phyloP scores from a whole-genome alignment of 2,113 vertebrate species.

The Butorides virescens region DNA sequence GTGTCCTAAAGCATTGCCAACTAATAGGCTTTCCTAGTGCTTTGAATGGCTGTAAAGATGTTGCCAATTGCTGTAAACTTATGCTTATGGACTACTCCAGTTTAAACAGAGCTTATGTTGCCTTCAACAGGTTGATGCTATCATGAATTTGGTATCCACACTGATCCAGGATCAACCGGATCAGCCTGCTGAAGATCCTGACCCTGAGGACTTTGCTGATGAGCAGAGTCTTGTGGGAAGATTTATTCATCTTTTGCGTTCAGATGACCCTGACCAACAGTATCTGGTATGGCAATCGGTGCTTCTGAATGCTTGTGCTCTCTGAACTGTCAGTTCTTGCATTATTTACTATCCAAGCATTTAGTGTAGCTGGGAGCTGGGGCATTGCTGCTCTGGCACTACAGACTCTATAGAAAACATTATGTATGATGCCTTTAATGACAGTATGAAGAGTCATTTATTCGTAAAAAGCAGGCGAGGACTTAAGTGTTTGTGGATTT shows the following conservation, averaged over 20 bases:
- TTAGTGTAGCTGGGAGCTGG: background rate
- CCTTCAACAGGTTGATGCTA: conserved; percentile 87
- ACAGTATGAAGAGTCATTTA: background rate
- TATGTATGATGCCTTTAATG: background rate
- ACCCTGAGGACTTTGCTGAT: conserved; percentile 97
- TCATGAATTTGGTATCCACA: conserved; percentile 92
- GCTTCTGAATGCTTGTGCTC: background rate
- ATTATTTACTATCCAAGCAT: background rate
- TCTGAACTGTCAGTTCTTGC: background rate
- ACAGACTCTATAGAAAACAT: background rate
- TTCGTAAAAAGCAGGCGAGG: background rate
- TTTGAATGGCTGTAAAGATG: background rate
- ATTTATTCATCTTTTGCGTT: conserved; percentile 93
- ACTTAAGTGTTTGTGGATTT: background rate
- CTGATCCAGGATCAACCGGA: conserved; percentile 98
- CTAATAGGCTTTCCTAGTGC: background rate
- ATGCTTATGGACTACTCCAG: background rate
- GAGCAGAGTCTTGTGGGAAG: conserved; percentile 96
- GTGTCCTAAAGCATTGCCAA: background rate
- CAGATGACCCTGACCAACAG: conserved; percentile 96
- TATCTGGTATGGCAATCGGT: conserved; percentile 80
- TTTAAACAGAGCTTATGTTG: background rate
- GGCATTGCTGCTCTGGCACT: background rate
- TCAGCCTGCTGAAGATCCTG: conserved; percentile 94
- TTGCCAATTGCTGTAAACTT: background rate